These are phyloP conservation scores for Dermatophagoides farinae DNA, from an alignment of 1,140 invertebrate species.

Conservation along the genomic window DNA sequence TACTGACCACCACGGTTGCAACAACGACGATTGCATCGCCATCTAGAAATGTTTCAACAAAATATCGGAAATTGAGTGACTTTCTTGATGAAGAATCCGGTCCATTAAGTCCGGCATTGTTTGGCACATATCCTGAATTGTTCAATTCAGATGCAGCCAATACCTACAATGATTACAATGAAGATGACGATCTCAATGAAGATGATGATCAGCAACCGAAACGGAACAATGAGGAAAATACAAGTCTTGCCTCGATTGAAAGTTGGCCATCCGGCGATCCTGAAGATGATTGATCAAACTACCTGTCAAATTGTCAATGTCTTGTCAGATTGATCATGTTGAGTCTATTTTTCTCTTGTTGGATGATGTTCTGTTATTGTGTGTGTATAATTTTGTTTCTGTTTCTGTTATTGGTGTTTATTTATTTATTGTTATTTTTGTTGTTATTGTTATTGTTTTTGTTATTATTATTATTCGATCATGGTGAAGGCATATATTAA, in stretches of 20 bases:
- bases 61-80: slow-evolving; percentile 13
- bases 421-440: too few species aligned
- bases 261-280: not conserved
- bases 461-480: too few species aligned
- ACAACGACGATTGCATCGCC: not conserved
- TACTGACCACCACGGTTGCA: not conserved
- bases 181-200: not conserved
- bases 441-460: too few species aligned
- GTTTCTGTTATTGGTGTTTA: too few species aligned
- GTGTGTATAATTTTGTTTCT: too few species aligned
- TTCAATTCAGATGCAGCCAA: not conserved
- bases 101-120: slow-evolving; percentile 9
- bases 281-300: too few species aligned
- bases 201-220: not conserved
- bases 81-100: slow-evolving; percentile 15
- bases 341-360: too few species aligned
- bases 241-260: not conserved
- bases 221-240: not conserved
- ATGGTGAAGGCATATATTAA: too few species aligned
- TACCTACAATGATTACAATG: not conserved
- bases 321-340: too few species aligned
- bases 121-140: slow-evolving; percentile 15
- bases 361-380: too few species aligned
- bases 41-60: not conserved
- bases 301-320: not conserved